A percentile compares a stretch with the other conserved stretches of the same genome.
These are phyloP conservation scores for Tromatobia lineatoria DNA, from an alignment of 2,888 invertebrate genomes.

Conservation along the genomic window DNA sequence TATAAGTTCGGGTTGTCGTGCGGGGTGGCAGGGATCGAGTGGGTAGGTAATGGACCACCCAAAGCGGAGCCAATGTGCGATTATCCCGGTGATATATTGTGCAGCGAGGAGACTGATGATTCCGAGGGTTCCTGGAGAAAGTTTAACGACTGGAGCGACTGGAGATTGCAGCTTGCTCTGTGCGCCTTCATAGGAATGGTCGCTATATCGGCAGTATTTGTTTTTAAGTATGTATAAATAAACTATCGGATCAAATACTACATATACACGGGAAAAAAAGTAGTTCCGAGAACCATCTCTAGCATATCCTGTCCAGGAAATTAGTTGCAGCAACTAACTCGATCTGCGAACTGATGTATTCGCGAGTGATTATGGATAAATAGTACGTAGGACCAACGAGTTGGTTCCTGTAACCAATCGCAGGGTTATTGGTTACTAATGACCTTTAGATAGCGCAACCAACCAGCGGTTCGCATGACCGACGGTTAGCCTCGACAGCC, in stretches of 20 bases:
- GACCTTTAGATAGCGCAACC: too few relatives aligned
- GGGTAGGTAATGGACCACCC: conserved; percentile 92
- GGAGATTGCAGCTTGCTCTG: conserved; percentile 89
- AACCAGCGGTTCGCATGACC: too few relatives aligned
- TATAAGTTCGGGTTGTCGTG: not conserved
- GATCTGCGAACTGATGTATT: too few relatives aligned
- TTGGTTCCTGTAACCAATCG: too few relatives aligned
- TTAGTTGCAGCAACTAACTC: too few relatives aligned
- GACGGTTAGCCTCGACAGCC: too few relatives aligned
- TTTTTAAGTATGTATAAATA: conserved; percentile 87
- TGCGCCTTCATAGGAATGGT: conserved; percentile 89
- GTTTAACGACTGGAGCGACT: conserved; percentile 87
- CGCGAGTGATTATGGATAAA: too few relatives aligned
- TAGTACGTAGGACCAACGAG: too few relatives aligned
- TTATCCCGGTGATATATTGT: conserved; percentile 92
- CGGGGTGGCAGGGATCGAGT: conserved; percentile 87
- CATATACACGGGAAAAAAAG: too few relatives aligned
- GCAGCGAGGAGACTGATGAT: conserved; percentile 89
- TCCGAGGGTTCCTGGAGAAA: conserved; percentile 89
- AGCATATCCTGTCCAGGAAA: too few relatives aligned
- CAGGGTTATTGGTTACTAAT: too few relatives aligned
- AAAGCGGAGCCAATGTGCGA: conserved; percentile 94
- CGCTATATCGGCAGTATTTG: conserved; percentile 89
- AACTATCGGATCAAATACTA: not conserved
- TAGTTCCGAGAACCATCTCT: too few relatives aligned